A percentile compares a stretch with the other conserved stretches of the same genome.
phyloP scores from a whole-genome alignment of 2,888 invertebrate species.

The Mythimna impura region DNA sequence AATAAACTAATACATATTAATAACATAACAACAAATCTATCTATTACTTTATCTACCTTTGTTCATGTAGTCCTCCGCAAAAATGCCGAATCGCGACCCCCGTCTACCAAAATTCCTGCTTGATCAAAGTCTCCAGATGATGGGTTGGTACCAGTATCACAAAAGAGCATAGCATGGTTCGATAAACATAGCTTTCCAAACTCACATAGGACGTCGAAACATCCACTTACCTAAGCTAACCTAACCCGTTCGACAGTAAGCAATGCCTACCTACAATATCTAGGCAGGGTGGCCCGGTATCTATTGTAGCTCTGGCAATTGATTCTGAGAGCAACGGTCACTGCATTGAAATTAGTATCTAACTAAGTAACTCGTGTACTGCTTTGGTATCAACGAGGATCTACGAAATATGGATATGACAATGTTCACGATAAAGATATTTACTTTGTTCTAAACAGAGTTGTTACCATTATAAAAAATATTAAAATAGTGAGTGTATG shows the following conservation, averaged over 20 bases:
- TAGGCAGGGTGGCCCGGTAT: slow-evolving; percentile 12
- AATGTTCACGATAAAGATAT: too few relatives aligned
- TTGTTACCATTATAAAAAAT: too few relatives aligned
- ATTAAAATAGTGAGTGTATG: too few relatives aligned
- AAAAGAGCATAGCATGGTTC: background rate
- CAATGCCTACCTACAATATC: slow-evolving; percentile 1
- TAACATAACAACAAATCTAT: too few relatives aligned
- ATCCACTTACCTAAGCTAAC: background rate
- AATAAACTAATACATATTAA: too few relatives aligned
- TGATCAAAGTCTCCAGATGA: too few relatives aligned
- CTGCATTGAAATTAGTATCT: slow-evolving; percentile 51
- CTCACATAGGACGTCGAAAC: background rate
- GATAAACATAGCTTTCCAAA: background rate
- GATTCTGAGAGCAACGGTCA: slow-evolving; percentile 38
- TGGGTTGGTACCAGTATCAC: too few relatives aligned
- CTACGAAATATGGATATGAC: background rate
- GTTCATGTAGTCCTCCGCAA: too few relatives aligned
- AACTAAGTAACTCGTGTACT: slow-evolving; percentile 1
- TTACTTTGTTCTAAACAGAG: too few relatives aligned
- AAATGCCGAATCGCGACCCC: too few relatives aligned
- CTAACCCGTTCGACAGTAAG: background rate
- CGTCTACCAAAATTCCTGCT: too few relatives aligned
- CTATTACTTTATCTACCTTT: too few relatives aligned
- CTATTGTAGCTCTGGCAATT: slow-evolving; percentile 48
- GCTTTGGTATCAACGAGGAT: background rate